Conservation (phyloP, 2,888 invertebrate species). For the Quadroppia sp. region DNA sequence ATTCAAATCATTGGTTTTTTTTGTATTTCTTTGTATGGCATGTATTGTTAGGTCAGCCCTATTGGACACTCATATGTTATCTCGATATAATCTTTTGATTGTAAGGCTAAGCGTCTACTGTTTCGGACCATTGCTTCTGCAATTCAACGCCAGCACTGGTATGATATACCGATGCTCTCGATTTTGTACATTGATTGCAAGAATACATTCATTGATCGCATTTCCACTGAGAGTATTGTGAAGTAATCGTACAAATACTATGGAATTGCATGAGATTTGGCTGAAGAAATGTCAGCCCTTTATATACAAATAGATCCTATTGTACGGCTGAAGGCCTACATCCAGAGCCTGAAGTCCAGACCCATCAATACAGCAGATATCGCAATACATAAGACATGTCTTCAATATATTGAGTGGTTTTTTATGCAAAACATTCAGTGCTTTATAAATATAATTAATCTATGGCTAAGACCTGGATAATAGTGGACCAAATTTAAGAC, state of each 20-base stretch:
- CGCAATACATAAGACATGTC: background rate
- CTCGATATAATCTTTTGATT: conserved; percentile 15
- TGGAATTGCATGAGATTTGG: background rate
- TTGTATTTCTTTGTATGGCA: too few species aligned
- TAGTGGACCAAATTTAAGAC: background rate
- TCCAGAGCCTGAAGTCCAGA: background rate
- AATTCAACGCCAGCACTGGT: background rate
- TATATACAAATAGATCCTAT: conserved; percentile 16
- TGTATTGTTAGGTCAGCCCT: background rate
- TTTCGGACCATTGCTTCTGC: conserved; percentile 20
- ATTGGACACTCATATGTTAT: conserved; percentile 3
- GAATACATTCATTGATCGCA: conserved; percentile 14
- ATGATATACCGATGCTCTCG: conserved; percentile 26
- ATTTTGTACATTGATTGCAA: conserved; percentile 27
- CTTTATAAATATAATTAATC: too few species aligned
- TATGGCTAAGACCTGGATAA: too few species aligned
- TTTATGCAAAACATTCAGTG: background rate
- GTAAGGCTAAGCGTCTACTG: conserved; percentile 25
- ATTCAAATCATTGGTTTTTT: too few species aligned
- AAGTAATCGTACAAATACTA: conserved; percentile 18
- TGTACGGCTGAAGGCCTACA: background rate
- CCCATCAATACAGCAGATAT: background rate
- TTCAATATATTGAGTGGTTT: background rate
- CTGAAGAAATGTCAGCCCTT: conserved; percentile 16
- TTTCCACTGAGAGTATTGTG: conserved; percentile 28